Base-by-base conservation (phyloP, 2,113 vertebrate species). In the Bothrops jararaca region DNA sequence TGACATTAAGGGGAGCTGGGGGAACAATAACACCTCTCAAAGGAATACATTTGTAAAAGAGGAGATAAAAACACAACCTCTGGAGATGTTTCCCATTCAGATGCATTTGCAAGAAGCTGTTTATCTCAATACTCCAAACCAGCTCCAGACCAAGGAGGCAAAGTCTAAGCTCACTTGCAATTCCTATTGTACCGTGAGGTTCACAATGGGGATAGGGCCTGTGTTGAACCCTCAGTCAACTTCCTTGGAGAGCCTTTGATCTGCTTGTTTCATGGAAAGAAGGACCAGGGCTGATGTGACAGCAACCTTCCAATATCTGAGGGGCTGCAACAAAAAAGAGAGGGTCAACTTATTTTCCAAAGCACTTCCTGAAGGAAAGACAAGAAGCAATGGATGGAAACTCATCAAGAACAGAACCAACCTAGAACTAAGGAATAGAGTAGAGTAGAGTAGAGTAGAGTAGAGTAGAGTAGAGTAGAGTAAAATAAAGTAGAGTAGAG, bases 1-100 rank as follows among this genome's bases (percentile, higher is more conserved):
- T 95, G 96, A 96, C 96, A 96, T 96, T 97, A 96, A 96, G 91
- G 95, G 86, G 87, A 94, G 93, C 94, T 94, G 90, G 92, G 94
- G 95, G 93, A 95, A 93, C 93, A 95, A 89, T 96, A 95, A 95
- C 89, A 80, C 29, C 96, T 92, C 96, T 91, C 94, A 90, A 93
- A 96, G 93, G 94, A 96, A 95, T 94, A 90, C 91, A 80, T 89
- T 95, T 96, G 24, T 60, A 86, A 86, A 92, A 56, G 11, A 24
- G 74, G 48, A 92, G 89, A 52, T 92, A 42, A 89, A 58, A 93
- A 95, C 42, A 92, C 91, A 95, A 89, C 85, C 85, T 58, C 90
- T 93, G 86, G 93, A 95, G 95, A 96, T 96, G 93, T 94, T 94
- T 96, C 91, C 90, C 58, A 80, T 91, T 69, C 90, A 95, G 93